Evolutionary conservation across 2,888 invertebrate genomes (phyloP).

Genomic region (Drosophila merina): DNA sequence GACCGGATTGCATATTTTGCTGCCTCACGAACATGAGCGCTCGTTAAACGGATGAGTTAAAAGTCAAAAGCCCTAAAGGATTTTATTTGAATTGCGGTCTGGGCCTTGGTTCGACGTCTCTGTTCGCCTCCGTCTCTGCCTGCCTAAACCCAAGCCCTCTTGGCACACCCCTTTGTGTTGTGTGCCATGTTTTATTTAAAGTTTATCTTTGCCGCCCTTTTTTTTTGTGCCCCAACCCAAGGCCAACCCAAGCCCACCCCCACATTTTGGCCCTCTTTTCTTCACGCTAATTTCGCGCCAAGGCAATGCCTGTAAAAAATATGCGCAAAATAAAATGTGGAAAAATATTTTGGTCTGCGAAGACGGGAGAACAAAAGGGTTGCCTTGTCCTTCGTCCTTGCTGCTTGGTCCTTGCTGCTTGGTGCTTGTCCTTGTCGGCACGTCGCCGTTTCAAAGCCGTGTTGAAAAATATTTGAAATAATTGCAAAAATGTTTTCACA

Average conservation of each 20-base stretch:
- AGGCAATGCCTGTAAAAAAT: conserved; percentile 57
- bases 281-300: conserved; percentile 75
- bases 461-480: conserved; percentile 78
- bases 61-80: conserved; percentile 82
- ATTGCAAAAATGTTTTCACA: conserved; percentile 69
- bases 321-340: conserved; percentile 77
- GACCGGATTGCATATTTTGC: conserved; percentile 35
- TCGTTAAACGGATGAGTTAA: conserved; percentile 80
- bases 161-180: conserved; percentile 15
- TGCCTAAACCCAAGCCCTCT: neutral
- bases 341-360: conserved; percentile 72
- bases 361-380: conserved; percentile 62
- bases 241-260: neutral
- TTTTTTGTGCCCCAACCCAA: conserved; percentile 18
- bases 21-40: conserved; percentile 72
- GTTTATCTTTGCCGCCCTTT: conserved; percentile 66
- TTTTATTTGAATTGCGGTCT: conserved; percentile 81
- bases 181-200: conserved; percentile 74
- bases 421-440: conserved; percentile 51
- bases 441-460: conserved; percentile 73
- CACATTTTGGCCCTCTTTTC: conserved; percentile 12
- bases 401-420: neutral
- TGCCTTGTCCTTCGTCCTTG: conserved; percentile 10
- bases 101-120: conserved; percentile 66
- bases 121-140: conserved; percentile 8